These are phyloP conservation scores for Amiota mariae DNA, from an alignment of 2,888 invertebrate species.

Conservation along the genomic window DNA sequence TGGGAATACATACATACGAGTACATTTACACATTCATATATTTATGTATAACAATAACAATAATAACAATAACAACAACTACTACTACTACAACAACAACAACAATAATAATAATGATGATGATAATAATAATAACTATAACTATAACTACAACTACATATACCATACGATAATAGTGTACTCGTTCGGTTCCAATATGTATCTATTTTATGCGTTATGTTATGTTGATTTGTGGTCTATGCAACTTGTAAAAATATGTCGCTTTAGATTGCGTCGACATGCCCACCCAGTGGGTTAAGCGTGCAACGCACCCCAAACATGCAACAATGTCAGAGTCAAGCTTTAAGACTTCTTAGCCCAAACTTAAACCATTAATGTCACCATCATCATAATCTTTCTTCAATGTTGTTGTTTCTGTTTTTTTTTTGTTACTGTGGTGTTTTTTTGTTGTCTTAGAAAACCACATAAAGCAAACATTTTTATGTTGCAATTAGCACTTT, in stretches of 20 bases:
- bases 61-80: background rate
- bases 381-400: background rate
- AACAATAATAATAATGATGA: background rate
- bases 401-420: background rate
- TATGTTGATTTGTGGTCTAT: conserved; percentile 2
- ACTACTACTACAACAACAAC: background rate
- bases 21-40: no score
- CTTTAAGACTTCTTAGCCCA: background rate
- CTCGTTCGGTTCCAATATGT: background rate
- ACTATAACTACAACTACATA: background rate
- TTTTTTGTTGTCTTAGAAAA: background rate
- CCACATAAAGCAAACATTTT: conserved; percentile 55
- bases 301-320: conserved; percentile 4
- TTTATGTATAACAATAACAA: conserved; percentile 53
- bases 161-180: background rate
- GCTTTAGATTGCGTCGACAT: background rate
- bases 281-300: conserved; percentile 19
- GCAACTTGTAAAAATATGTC: conserved; percentile 1
- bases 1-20: conserved; percentile 62
- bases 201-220: background rate
- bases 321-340: background rate
- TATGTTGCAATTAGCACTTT: conserved; percentile 61
- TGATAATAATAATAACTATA: conserved; percentile 11
- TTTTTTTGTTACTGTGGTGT: background rate
- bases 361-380: background rate